Percentiles rank a stretch among this genome's conserved stretches.
Conservation (phyloP, 2,888 invertebrate genomes). For the Griposia aprilina region DNA sequence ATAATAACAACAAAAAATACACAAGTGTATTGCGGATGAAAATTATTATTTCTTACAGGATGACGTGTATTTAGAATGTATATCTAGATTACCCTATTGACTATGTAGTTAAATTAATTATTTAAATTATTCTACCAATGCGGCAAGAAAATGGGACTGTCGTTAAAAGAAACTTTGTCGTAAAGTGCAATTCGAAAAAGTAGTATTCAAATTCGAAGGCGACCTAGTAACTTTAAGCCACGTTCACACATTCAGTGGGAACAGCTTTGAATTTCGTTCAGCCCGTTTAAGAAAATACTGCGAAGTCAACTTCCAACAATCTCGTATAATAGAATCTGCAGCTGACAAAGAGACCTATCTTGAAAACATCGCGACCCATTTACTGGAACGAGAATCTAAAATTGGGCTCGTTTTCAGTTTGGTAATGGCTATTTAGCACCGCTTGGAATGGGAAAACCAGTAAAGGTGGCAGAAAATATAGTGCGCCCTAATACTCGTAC, state of each 20-base stretch:
- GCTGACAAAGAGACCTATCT: slow-evolving; percentile 61
- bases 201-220: slow-evolving; percentile 54
- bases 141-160: slow-evolving; percentile 9
- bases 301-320: slow-evolving; percentile 57
- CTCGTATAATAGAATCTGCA: slow-evolving; percentile 63
- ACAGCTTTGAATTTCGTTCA: slow-evolving; percentile 56
- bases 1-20: background rate
- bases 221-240: slow-evolving; percentile 51
- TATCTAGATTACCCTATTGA: background rate
- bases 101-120: background rate
- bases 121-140: slow-evolving; percentile 10
- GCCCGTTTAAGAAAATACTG: slow-evolving; percentile 61
- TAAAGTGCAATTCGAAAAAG: slow-evolving; percentile 44
- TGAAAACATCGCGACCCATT: slow-evolving; percentile 58
- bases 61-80: background rate
- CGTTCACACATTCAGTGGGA: slow-evolving; percentile 53
- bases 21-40: background rate
- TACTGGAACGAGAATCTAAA: slow-evolving; percentile 54
- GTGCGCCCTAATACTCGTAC: slow-evolving; percentile 35
- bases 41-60: background rate
- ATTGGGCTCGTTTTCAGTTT: slow-evolving; percentile 53
- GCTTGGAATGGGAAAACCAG: slow-evolving; percentile 36
- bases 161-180: slow-evolving; percentile 26
- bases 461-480: slow-evolving; percentile 56
- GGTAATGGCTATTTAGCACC: slow-evolving; percentile 62